Evolutionary conservation across 2,797 vertebrate species (phyloP).

Genomic region (Philypnodon macrostomus): DNA sequence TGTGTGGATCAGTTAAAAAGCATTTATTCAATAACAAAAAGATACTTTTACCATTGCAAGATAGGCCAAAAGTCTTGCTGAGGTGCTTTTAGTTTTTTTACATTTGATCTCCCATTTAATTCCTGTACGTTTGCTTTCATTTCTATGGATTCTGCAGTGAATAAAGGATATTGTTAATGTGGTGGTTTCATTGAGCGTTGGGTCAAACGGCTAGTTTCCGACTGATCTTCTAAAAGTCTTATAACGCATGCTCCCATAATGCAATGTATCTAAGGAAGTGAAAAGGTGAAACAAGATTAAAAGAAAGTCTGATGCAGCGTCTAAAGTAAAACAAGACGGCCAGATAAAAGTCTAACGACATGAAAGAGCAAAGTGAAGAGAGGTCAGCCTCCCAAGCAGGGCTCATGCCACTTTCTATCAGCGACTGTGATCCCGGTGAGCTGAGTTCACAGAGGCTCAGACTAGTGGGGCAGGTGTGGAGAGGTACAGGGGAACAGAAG

Average conservation of each 20-base stretch:
- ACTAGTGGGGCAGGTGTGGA: constrained; percentile 36
- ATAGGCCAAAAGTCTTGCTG: too few relatives aligned
- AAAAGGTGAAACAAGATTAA: constrained; percentile 12
- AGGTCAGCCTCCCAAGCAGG: constrained; percentile 19
- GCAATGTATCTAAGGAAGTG: constrained; percentile 2
- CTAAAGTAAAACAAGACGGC: constrained; percentile 5
- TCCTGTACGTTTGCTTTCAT: too few relatives aligned
- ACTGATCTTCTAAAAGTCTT: background rate
- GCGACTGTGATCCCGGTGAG: constrained; percentile 18
- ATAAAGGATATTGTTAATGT: too few relatives aligned
- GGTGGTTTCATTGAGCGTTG: background rate
- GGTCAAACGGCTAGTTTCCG: constrained; percentile 1
- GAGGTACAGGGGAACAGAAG: constrained; percentile 48
- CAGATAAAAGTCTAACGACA: constrained; percentile 5
- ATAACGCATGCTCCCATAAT: background rate
- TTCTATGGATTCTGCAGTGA: too few relatives aligned
- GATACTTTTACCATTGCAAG: too few relatives aligned
- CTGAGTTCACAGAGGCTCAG: constrained; percentile 13
- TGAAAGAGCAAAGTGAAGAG: constrained; percentile 9
- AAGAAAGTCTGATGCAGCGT: background rate
- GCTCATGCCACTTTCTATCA: constrained; percentile 24
- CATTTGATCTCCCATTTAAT: too few relatives aligned
- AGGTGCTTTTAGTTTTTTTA: too few relatives aligned
- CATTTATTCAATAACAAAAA: too few relatives aligned
- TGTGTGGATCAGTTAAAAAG: too few relatives aligned